These are phyloP conservation scores for Dryococelus australis DNA, from an alignment of 2,888 invertebrate genomes.

Conservation along the genomic window DNA sequence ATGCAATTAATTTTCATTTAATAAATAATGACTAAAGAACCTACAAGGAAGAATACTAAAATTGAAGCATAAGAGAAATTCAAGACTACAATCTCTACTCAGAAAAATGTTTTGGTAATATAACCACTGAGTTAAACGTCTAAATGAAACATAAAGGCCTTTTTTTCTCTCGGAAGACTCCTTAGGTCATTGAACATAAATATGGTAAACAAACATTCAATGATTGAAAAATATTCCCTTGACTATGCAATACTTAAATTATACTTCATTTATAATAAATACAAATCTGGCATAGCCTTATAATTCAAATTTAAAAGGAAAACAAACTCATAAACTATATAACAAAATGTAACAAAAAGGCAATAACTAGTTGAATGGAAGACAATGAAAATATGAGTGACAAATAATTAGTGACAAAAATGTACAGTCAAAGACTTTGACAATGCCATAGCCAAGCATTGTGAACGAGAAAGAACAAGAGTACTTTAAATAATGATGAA, in stretches of 20 bases:
- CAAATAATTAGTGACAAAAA: neutral
- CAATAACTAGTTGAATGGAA: constrained; percentile 1
- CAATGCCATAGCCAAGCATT: neutral
- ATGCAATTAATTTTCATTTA: neutral
- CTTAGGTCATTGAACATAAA: neutral
- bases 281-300: neutral
- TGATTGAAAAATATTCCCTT: neutral
- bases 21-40: neutral
- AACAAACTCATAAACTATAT: constrained; percentile 2
- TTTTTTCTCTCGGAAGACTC: neutral
- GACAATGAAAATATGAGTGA: neutral
- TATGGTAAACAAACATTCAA: neutral
- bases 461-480: neutral
- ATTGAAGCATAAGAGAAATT: neutral
- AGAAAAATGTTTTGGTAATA: neutral
- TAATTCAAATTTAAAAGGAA: neutral
- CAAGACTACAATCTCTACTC: neutral
- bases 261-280: neutral
- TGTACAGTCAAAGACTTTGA: neutral
- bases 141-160: neutral
- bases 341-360: neutral
- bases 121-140: neutral
- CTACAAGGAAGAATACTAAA: neutral
- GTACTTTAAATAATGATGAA: neutral
- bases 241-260: neutral